Evolutionary conservation across 35 echinoderm and acorn worm genomes (phyloP), one percentile per base, ranked within the genome.

Genomic region (Acanthaster planci): DNA sequence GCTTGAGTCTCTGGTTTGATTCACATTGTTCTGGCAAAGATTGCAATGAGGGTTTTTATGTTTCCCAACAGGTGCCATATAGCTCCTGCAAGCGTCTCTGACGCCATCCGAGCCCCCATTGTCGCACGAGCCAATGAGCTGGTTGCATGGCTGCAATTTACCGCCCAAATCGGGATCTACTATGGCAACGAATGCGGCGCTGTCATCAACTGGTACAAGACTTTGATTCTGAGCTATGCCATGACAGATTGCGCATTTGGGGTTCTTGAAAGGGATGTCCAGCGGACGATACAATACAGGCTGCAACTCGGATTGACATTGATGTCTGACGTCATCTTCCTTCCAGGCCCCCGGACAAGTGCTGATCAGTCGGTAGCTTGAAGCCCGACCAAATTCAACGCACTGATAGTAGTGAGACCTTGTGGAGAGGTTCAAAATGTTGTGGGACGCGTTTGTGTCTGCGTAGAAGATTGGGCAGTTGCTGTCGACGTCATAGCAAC

Each of bases 31-130:
- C 4, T 72, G 22, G 26, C 64, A 72, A 19, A 72, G 7, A 14
- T 26, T 34, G 29, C 64, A 72, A 9, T 72, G 64, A 31, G 64
- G 64, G 29, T 72, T 72, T 72, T 72, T 72, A 72, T 72, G 30
- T 5, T 23, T 14, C 1, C 14, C 26, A 29, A 31, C 26, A 7
- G 23, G 64, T 72, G 64, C 64, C 34, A 31, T 5, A 8, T 72
- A 72, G 64, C 64, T 34, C 34, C 30, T 10, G 34, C 64, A 72
- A 14, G 23, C 14, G 14, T 36, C 26, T 29, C 34, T 26, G 12
- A 72, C 26, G 64, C 14, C 64, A 47, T 47, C 42, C 42, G 42
- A 6, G 42, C 12, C 42, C 12, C 12, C 4, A 47, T 12, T 47
- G 42, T 47, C 42, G 42, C 42, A 47, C 4, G 42, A 47, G 42